Evolutionary conservation across 2,797 vertebrate species (phyloP).

Genomic region (Paratrypauchen microcephalus): DNA sequence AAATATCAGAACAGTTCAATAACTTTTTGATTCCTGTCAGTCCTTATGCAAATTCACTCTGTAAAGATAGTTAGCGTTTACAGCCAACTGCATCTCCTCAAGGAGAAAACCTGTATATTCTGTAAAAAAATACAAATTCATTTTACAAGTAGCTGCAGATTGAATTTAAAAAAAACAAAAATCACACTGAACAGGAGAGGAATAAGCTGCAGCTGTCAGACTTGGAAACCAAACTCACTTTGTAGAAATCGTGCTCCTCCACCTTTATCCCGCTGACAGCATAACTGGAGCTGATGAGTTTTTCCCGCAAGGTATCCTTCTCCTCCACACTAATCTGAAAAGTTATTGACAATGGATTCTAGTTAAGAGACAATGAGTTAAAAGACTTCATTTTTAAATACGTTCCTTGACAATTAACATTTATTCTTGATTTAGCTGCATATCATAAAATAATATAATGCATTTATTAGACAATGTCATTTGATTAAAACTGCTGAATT

Average conservation of each 20-base stretch:
- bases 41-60: background rate
- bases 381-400: no score
- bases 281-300: conserved; percentile 82
- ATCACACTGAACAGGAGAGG: background rate
- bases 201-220: conserved; percentile 1
- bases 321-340: conserved; percentile 82
- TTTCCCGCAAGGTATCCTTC: conserved; percentile 71
- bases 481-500: background rate
- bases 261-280: conserved; percentile 59
- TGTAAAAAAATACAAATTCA: no score
- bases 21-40: background rate
- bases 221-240: conserved; percentile 74
- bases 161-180: background rate
- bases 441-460: background rate
- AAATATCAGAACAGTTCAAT: conserved; percentile 1
- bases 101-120: no score
- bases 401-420: background rate
- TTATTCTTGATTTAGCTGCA: background rate
- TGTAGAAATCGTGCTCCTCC: conserved; percentile 83
- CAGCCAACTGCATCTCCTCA: no score
- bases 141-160: background rate
- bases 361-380: conserved; percentile 9
- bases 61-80: background rate
- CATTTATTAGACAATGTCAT: background rate
- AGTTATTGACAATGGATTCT: conserved; percentile 32